Base-by-base conservation (phyloP, 2,888 invertebrate species). In the Zonitis immaculata region DNA sequence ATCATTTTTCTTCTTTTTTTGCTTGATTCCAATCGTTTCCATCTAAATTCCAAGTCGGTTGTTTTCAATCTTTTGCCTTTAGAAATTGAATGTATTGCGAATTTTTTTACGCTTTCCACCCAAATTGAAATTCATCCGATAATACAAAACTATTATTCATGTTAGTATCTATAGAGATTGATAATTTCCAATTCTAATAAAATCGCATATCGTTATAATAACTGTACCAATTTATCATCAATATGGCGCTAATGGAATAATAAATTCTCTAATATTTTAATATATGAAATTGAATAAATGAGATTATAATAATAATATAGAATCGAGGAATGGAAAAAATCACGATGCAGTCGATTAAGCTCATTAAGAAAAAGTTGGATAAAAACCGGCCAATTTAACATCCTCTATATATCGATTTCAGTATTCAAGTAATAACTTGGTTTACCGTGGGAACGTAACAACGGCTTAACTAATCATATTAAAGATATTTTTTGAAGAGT, bases 381-480 rank as follows among this genome's bases (percentile, higher is more conserved):
- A 48, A 52, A 20, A 52, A 48, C 44, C 47, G 20, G 28, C 42
- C 42, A 53, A 49, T 53, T 48, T 35, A 53, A 49, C 52, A 53
- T 53, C 52, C 49, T 53, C 48, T 48, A 42, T 39, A 39, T 49
- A 53, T 49, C 32, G 53, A 53, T 53, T 53, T 49, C 49, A 50
- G 46, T 39, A 20, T 20, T 39, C 32, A 49, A 52, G 49, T 54
- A 54, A 53, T 50, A 54, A 49, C 47, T 50, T 27, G 42, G 44
- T 53, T 54, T 54, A 54, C 54, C 54, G 54, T 54, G 54, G 54
- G 54, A 54, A 54, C 47, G 43, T 49, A 50, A 11, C 39, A 20
- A 39, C 20, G 39, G 39, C 39, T 39, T 39, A 39, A 39, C 45
- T 45, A 26, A 45, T 45, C 45, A 45, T 45, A 45, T 45, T 45